Conservation (phyloP, 2,113 vertebrate genomes). For the Circaetus cinerascens region DNA sequence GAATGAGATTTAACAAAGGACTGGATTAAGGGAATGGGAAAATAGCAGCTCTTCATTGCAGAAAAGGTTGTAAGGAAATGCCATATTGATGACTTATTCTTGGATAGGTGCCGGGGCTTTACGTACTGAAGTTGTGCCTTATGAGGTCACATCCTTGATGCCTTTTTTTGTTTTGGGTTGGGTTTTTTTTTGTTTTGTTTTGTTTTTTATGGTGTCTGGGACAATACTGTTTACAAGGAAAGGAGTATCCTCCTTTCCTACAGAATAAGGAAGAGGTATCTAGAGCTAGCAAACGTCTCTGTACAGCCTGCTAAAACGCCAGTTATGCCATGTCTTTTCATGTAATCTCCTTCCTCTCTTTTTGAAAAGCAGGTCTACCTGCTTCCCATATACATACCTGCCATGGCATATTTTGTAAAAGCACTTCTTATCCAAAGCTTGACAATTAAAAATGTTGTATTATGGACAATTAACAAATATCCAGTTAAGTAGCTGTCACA, state of each 20-base stretch:
- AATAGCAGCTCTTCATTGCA: background rate
- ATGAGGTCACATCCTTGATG: slow-evolving; percentile 33
- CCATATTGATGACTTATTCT: background rate
- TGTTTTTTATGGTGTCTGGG: background rate
- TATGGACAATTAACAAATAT: background rate
- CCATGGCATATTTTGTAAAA: background rate
- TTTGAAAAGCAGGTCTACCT: background rate
- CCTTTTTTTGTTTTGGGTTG: background rate
- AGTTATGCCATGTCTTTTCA: background rate
- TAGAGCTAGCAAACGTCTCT: background rate
- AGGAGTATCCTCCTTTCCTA: background rate
- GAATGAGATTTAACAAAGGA: background rate
- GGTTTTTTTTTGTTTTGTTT: background rate
- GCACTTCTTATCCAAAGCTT: background rate
- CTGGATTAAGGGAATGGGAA: background rate
- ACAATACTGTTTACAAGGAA: slow-evolving; percentile 5
- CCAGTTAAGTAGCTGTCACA: background rate
- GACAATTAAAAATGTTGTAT: background rate
- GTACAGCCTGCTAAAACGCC: background rate
- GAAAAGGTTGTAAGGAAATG: slow-evolving; percentile 21
- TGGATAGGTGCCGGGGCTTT: background rate
- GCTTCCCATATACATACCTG: background rate
- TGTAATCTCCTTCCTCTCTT: background rate
- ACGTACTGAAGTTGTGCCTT: background rate
- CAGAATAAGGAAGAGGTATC: background rate